A percentile compares a stretch with the other conserved stretches of the same genome.
These are phyloP conservation scores for Sitobion miscanthi DNA, from an alignment of 1,140 invertebrate genomes.

Conservation along the genomic window DNA sequence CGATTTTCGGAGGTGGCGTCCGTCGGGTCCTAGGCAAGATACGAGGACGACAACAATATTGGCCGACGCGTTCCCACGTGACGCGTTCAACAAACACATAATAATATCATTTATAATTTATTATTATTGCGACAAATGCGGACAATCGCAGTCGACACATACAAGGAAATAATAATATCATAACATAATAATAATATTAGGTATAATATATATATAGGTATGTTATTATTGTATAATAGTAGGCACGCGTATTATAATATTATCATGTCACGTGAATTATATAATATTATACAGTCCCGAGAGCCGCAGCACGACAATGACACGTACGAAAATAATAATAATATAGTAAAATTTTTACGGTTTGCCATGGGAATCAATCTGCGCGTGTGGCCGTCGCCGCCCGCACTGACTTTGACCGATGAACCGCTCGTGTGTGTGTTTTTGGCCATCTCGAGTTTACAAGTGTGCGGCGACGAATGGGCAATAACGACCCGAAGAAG, in stretches of 20 bases:
- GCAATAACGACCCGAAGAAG: background rate
- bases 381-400: conserved; percentile 37
- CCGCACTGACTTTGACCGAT: conserved; percentile 48
- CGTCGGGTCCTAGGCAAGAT: background rate
- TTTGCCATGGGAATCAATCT: conserved; percentile 44
- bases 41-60: background rate
- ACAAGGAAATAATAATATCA: conserved; percentile 1
- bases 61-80: background rate
- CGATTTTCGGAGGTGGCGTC: background rate
- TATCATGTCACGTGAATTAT: background rate
- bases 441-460: background rate
- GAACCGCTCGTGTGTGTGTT: background rate
- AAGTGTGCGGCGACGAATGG: background rate
- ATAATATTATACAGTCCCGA: background rate
- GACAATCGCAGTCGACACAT: conserved; percentile 11
- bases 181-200: background rate
- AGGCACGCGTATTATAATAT: background rate
- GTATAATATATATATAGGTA: background rate
- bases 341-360: background rate
- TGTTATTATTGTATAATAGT: background rate
- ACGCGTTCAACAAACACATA: background rate
- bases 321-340: background rate
- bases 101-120: conserved; percentile 16
- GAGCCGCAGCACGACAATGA: conserved; percentile 4
- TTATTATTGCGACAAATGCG: background rate